A percentile compares a stretch with the other conserved stretches of the same genome.
Conservation (phyloP, 2,888 invertebrate species). For the Chorisops tibialis region DNA sequence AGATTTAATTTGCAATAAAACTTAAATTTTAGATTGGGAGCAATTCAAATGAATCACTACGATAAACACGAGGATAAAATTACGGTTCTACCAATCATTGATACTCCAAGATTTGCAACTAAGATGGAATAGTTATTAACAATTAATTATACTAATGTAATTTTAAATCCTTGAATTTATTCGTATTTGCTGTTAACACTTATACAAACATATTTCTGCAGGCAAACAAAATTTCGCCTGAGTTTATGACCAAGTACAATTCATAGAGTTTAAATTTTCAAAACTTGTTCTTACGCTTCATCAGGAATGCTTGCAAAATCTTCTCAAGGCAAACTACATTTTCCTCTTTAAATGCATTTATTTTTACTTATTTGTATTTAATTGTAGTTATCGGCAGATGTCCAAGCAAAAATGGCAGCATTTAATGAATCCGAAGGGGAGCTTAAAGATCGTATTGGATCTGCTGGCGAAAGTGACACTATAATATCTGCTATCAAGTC, state of each 20-base stretch:
- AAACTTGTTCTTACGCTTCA: conserved; percentile 76
- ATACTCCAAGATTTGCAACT: conserved; percentile 61
- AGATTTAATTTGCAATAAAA: background rate
- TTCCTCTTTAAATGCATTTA: no score
- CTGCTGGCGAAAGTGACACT: conserved; percentile 40
- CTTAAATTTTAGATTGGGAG: conserved; percentile 65
- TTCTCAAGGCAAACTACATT: conserved; percentile 50
- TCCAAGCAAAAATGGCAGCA: conserved; percentile 43
- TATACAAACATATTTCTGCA: no score
- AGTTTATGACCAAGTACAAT: conserved; percentile 70
- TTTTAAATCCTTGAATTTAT: conserved; percentile 39
- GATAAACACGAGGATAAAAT: conserved; percentile 50
- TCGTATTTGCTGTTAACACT: no score
- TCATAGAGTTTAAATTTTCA: conserved; percentile 77
- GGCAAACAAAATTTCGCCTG: conserved; percentile 78
- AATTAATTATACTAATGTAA: conserved; percentile 70
- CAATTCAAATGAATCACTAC: conserved; percentile 68
- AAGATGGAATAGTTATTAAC: conserved; percentile 64
- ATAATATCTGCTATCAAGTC: conserved; percentile 38
- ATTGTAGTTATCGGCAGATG: conserved; percentile 41
- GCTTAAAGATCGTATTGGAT: conserved; percentile 42
- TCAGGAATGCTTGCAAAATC: conserved; percentile 74
- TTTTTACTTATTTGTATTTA: no score
- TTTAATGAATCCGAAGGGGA: conserved; percentile 8
- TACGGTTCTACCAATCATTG: conserved; percentile 59